Base-by-base conservation (phyloP, 2,113 vertebrate species). In the Turdus rufiventris region DNA sequence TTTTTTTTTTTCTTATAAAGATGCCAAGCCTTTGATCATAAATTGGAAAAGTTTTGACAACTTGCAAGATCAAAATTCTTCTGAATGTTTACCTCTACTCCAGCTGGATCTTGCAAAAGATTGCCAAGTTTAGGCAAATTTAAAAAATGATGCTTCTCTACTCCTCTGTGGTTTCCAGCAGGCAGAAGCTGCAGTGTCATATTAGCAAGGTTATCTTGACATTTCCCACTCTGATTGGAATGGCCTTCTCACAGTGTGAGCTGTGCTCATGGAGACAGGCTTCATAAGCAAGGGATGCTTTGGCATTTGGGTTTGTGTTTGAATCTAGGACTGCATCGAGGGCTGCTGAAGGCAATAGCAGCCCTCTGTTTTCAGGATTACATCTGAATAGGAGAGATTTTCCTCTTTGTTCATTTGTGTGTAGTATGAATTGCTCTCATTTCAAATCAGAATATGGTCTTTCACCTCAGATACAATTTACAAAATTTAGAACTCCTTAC, bases 111-210 rank as follows among this genome's bases (percentile, higher is more conserved):
- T 88, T 77, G 63, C 38, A 74, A 70, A 90, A 28, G 34, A 20
- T 77, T 66, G 40, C 34, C 11, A 62, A 47, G 33, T 54, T 43
- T n/a, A 80, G 21, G 18, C 42, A 34, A 60, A 61, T 81, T 29
- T 3, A 0, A 38, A 71, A 72, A 75, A 31, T 18, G 8, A 11
- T 0, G 0, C 24, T 77, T 85, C 21, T 66, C 2, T 61, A 29
- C 16, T 29, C 10, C n/a, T 62, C 9, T 57, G 21, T 71, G n/a
- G 38, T 71, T 88, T 73, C n/a, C 18, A 75, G 65, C 57, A 31
- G 0, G 3, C 51, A 66, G 82, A 61, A 90, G 29, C 66, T 77
- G 28, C 23, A 47, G 25, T 45, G 51, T 84, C 33, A 33, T 40
- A 26, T 8, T 36, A 36, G 2, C 61, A 60, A 63, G 48, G 17